phyloP scores from a whole-genome alignment of 2,888 invertebrate species.

The Rhorus exstirpatorius region DNA sequence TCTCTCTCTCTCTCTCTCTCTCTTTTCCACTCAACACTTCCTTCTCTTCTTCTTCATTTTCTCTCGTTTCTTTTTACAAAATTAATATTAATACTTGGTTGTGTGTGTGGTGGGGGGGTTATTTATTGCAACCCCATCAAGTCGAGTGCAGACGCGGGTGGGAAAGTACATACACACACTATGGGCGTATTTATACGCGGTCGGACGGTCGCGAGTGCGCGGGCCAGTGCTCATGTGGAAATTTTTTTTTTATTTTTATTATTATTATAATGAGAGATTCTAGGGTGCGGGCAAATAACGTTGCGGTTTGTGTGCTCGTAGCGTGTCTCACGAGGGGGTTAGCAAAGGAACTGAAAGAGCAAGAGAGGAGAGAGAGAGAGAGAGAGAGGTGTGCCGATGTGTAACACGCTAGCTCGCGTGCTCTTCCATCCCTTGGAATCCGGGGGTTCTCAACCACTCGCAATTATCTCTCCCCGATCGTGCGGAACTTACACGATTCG shows the following conservation, averaged over 20 bases:
- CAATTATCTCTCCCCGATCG: slow-evolving; percentile 63
- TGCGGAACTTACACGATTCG: slow-evolving; percentile 34
- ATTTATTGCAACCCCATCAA: slow-evolving; percentile 66
- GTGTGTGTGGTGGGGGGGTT: slow-evolving; percentile 68
- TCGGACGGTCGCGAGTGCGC: slow-evolving; percentile 67
- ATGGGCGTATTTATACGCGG: slow-evolving; percentile 77
- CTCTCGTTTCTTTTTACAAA: slow-evolving; percentile 63
- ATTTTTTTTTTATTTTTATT: slow-evolving; percentile 71
- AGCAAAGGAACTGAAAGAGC: slow-evolving; percentile 70
- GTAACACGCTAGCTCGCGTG: slow-evolving; percentile 85
- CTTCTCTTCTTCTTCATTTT: slow-evolving; percentile 48
- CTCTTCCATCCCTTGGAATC: slow-evolving; percentile 82
- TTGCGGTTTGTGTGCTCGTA: slow-evolving; percentile 68
- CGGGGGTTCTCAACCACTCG: slow-evolving; percentile 80
- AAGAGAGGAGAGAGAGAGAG: slow-evolving; percentile 71
- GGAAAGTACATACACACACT: slow-evolving; percentile 67
- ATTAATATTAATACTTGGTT: slow-evolving; percentile 70
- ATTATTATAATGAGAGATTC: slow-evolving; percentile 81
- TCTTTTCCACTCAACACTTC: slow-evolving; percentile 29
- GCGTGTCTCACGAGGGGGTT: slow-evolving; percentile 79
- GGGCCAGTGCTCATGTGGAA: slow-evolving; percentile 76
- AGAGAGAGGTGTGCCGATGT: slow-evolving; percentile 73
- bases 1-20: slow-evolving; percentile 47
- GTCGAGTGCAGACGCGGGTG: slow-evolving; percentile 65
- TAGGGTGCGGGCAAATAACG: slow-evolving; percentile 75